These are phyloP conservation scores for Dione vanillae DNA, from an alignment of 2,888 invertebrate genomes.

Conservation along the genomic window DNA sequence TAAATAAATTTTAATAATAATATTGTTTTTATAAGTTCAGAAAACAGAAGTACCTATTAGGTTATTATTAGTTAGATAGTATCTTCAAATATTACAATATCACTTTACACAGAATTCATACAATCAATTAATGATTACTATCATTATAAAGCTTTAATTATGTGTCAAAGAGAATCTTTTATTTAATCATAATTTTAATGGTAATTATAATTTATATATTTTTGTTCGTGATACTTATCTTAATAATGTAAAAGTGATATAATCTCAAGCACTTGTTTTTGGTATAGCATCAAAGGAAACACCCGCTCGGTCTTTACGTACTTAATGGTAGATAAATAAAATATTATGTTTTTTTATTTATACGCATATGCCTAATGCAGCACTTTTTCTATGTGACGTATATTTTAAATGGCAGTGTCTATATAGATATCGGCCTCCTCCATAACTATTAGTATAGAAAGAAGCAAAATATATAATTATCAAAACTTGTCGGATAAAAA, in stretches of 20 bases:
- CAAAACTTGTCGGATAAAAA: too few relatives aligned
- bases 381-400: too few relatives aligned
- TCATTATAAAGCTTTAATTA: not conserved
- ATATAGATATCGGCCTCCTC: not conserved
- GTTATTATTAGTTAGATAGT: too few relatives aligned
- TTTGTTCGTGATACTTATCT: conserved; percentile 4
- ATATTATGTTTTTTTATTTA: not conserved
- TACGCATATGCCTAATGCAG: not conserved
- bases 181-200: not conserved
- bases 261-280: not conserved
- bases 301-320: not conserved
- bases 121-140: not conserved
- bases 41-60: not conserved
- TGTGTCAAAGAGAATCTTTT: not conserved
- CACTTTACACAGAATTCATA: not conserved
- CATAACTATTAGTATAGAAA: too few relatives aligned
- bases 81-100: not conserved
- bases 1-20: too few relatives aligned
- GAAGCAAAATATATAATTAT: too few relatives aligned
- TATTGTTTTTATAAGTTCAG: too few relatives aligned
- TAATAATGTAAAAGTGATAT: not conserved
- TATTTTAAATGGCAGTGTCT: not conserved
- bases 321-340: too few relatives aligned
- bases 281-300: not conserved
- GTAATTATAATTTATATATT: not conserved